Conservation (phyloP, 2,888 invertebrate genomes). For the Hecatera dysodea region DNA sequence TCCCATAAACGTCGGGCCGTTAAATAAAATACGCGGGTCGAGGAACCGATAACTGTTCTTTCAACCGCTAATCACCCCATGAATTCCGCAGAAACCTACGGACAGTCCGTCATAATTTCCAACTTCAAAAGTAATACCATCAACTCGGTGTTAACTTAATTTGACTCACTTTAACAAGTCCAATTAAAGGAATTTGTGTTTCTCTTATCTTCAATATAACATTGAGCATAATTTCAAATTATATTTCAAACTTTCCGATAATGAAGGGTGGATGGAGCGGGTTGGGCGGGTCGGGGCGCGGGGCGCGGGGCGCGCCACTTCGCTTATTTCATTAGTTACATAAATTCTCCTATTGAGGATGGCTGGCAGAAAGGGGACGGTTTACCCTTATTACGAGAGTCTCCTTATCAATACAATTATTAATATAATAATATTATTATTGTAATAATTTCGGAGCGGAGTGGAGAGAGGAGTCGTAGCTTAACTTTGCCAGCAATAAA, state of each 20-base stretch:
- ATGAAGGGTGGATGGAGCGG: constrained; percentile 89
- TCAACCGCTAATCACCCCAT: constrained; percentile 84
- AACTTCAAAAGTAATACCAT: constrained; percentile 91
- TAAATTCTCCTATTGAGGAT: constrained; percentile 91
- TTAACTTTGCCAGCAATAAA: constrained; percentile 90
- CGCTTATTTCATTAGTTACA: constrained; percentile 91
- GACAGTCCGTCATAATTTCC: constrained; percentile 89
- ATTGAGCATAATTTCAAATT: constrained; percentile 91
- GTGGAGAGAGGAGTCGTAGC: constrained; percentile 88
- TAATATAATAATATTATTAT: constrained; percentile 91
- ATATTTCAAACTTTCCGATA: constrained; percentile 91
- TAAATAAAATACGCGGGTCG: constrained; percentile 78
- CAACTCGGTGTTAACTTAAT: constrained; percentile 91
- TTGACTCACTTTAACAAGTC: constrained; percentile 91
- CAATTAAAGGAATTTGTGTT: constrained; percentile 91
- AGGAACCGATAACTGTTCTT: constrained; percentile 85
- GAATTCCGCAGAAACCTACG: constrained; percentile 79
- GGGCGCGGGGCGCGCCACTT: constrained; percentile 83
- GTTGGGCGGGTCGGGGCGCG: constrained; percentile 75
- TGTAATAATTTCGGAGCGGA: constrained; percentile 89
- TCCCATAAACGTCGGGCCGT: constrained; percentile 80
- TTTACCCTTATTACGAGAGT: constrained; percentile 91
- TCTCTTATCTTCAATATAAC: constrained; percentile 91
- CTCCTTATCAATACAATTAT: constrained; percentile 91
- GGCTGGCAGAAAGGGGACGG: constrained; percentile 91